Conservation (phyloP, 2,888 invertebrate genomes). For the Mythimna vitellina region DNA sequence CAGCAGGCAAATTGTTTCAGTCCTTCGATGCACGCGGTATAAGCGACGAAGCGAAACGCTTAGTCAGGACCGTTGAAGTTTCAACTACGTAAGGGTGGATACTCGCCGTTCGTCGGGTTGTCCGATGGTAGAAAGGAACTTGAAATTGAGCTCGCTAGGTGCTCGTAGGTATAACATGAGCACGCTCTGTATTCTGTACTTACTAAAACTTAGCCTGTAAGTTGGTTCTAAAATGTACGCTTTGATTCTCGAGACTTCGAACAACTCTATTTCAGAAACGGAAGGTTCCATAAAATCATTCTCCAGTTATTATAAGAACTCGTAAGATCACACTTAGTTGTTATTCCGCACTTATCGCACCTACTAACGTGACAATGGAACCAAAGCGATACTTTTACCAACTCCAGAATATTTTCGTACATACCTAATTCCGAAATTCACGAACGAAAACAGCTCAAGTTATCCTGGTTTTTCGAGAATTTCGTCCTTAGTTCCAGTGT, state of each 20-base stretch:
- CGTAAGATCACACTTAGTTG: constrained; percentile 39
- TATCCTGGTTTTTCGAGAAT: constrained; percentile 1
- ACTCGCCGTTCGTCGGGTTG: too few species aligned
- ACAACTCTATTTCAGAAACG: neutral
- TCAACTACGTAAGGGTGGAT: too few species aligned
- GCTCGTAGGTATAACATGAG: neutral
- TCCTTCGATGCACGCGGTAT: too few species aligned
- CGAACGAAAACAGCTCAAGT: constrained; percentile 41
- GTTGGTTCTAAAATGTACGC: neutral
- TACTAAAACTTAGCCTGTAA: neutral
- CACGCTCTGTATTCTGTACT: neutral
- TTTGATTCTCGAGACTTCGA: neutral
- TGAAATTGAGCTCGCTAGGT: too few species aligned
- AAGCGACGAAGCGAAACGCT: too few species aligned
- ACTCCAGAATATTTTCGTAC: constrained; percentile 45
- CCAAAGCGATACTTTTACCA: constrained; percentile 37
- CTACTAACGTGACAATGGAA: constrained; percentile 39
- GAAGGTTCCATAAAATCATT: constrained; percentile 9
- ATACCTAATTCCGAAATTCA: constrained; percentile 47
- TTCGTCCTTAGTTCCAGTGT: neutral
- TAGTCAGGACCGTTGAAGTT: too few species aligned
- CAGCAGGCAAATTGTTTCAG: too few species aligned
- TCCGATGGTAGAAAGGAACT: too few species aligned
- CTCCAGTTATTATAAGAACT: constrained; percentile 4
- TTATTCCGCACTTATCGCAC: constrained; percentile 41